Evolutionary conservation across 2,888 invertebrate genomes (phyloP), one percentile per base, ranked within the genome.

Genomic region (Emesis furor): DNA sequence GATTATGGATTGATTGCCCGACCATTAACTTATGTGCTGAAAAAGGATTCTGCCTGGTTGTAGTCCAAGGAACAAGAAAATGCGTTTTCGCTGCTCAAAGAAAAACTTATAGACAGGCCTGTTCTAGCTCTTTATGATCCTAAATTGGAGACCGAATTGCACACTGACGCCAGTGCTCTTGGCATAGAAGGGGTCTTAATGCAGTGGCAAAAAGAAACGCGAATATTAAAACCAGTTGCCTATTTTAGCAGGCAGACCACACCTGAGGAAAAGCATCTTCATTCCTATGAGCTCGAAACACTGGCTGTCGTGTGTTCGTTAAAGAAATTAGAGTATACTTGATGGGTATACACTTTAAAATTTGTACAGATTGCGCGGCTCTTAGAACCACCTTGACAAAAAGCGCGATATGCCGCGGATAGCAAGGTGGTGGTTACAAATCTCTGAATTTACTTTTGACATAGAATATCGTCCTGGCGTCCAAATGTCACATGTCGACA

Each of bases 351-450:
- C 17, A 59, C 10, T 79, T 71, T 42, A 71, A 67, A 46, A 46
- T 65, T 35, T 17, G n/a, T 32, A 73, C 59, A 4, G 73, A 73
- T 59, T 73, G 59, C 17, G 17, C 37, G 10, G 59, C 59, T 8
- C 37, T 73, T n/a, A n/a, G n/a, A 12, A 30, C 24, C 17, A 55
- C 14, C 35, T 59, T 37, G 7, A 78, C 81, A 2, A 89, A 88
- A 72, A 68, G 83, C 4, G 83, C 4, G 87, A 88, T 65, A 65
- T 88, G 14, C 88, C 89, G 6, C 67, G 86, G 30, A 82, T 88
- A 30, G 88, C 87, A 0, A 76, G 88, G 1, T 90, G 88, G 90
- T 89, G 87, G 89, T 62, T 87, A 1, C 12, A 72, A 32, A 77
- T 88, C 10, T 84, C 85, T 39, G 88, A 89, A 24, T 90, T 76